Conservation (phyloP, 2,797 vertebrate genomes). For the Manis crassicaudata region DNA sequence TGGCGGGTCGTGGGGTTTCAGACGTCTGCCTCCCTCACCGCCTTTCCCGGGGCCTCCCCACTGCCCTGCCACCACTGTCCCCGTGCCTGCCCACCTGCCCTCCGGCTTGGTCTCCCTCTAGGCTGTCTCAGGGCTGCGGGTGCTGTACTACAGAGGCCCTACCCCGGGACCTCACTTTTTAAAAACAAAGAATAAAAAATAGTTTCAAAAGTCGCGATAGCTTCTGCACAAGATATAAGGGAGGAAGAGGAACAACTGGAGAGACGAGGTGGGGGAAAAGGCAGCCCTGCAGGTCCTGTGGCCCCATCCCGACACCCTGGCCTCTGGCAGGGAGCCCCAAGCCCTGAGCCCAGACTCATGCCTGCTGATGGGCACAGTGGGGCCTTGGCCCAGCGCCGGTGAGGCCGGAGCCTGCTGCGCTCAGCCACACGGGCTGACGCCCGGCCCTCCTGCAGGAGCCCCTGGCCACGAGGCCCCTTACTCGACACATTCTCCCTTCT, state of each 20-base stretch:
- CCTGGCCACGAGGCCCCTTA: too few species aligned
- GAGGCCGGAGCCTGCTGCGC: too few species aligned
- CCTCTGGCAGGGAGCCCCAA: accelerated
- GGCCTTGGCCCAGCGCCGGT: too few species aligned
- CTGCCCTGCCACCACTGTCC: too few species aligned
- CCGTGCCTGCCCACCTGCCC: too few species aligned
- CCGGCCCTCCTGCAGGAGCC: constrained; percentile 10
- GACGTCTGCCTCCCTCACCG: too few species aligned
- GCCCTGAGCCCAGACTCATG: background rate
- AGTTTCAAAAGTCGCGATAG: accelerated
- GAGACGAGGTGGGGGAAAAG: accelerated
- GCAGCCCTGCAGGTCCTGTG: accelerated
- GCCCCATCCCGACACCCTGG: accelerated
- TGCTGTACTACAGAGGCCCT: background rate
- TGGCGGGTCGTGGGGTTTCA: too few species aligned
- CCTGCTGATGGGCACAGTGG: too few species aligned
- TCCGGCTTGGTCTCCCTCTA: background rate
- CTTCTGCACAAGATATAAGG: background rate
- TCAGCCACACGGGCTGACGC: accelerated
- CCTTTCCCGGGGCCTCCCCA: too few species aligned
- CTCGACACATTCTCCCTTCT: background rate
- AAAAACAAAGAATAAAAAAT: accelerated
- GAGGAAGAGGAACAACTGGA: background rate
- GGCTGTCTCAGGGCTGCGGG: background rate
- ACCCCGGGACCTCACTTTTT: background rate